Evolutionary conservation across 2,888 invertebrate genomes (phyloP).

Genomic region (Axea sp.): DNA sequence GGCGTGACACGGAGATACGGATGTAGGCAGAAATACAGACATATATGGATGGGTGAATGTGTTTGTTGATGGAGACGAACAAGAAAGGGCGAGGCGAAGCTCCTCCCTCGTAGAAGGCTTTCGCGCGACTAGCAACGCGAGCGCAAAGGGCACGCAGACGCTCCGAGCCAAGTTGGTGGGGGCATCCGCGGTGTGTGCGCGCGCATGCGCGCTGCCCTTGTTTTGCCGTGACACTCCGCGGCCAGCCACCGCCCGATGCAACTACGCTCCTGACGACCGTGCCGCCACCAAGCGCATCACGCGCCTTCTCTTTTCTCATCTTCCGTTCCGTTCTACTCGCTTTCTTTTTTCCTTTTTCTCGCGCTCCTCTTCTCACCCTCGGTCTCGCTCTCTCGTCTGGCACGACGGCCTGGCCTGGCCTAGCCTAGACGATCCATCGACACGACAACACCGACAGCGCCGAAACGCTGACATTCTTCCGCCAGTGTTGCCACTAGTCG

Average conservation of each 20-base stretch:
- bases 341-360: neutral
- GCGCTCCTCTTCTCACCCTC: neutral
- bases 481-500: slow-evolving; percentile 31
- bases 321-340: too few species aligned
- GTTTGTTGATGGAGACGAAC: slow-evolving; percentile 30
- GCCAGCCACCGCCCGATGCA: slow-evolving; percentile 79
- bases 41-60: neutral
- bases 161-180: slow-evolving; percentile 29
- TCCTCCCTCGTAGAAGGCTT: slow-evolving; percentile 78
- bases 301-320: neutral
- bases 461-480: slow-evolving; percentile 15
- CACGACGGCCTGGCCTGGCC: slow-evolving; percentile 3
- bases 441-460: slow-evolving; percentile 13
- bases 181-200: slow-evolving; percentile 73
- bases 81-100: slow-evolving; percentile 67
- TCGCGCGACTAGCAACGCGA: slow-evolving; percentile 78
- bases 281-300: slow-evolving; percentile 2
- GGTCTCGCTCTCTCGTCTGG: neutral
- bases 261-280: slow-evolving; percentile 47
- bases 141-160: slow-evolving; percentile 78
- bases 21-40: slow-evolving; percentile 18
- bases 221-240: slow-evolving; percentile 73
- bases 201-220: slow-evolving; percentile 76
- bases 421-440: slow-evolving; percentile 34
- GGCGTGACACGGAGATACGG: slow-evolving; percentile 19